These are phyloP conservation scores for Diarsia dahlii DNA, from an alignment of 2,888 invertebrate species.

Conservation along the genomic window DNA sequence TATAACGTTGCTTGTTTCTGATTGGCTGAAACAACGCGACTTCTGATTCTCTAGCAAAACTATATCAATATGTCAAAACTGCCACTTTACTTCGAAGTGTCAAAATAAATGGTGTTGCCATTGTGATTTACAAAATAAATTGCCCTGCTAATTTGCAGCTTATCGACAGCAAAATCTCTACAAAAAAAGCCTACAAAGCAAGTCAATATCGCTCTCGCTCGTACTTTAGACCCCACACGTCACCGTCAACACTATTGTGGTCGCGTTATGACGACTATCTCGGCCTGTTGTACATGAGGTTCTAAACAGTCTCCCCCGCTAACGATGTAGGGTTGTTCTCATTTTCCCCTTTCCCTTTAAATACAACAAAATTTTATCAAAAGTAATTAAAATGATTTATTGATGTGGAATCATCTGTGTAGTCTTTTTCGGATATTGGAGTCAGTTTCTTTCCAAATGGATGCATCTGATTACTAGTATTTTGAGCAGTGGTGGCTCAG, in stretches of 20 bases:
- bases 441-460: neutral
- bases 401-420: neutral
- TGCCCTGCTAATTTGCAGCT: too few species aligned
- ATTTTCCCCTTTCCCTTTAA: conserved; percentile 1
- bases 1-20: too few species aligned
- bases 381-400: conserved; percentile 17
- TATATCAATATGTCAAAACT: too few species aligned
- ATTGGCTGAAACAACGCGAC: too few species aligned
- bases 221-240: conserved; percentile 34
- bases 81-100: too few species aligned
- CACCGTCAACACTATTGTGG: conserved; percentile 62
- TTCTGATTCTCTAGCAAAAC: too few species aligned
- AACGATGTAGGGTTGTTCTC: conserved; percentile 50
- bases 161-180: too few species aligned
- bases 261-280: conserved; percentile 62
- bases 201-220: conserved; percentile 11
- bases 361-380: neutral
- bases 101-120: too few species aligned
- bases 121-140: too few species aligned
- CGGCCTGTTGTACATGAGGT: conserved; percentile 54
- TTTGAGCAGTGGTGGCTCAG: neutral
- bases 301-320: conserved; percentile 54
- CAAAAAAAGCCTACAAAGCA: neutral
- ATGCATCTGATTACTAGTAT: neutral
- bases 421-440: neutral